These are phyloP conservation scores for Polyommatus icarus DNA, from an alignment of 2,888 invertebrate genomes.

Conservation along the genomic window DNA sequence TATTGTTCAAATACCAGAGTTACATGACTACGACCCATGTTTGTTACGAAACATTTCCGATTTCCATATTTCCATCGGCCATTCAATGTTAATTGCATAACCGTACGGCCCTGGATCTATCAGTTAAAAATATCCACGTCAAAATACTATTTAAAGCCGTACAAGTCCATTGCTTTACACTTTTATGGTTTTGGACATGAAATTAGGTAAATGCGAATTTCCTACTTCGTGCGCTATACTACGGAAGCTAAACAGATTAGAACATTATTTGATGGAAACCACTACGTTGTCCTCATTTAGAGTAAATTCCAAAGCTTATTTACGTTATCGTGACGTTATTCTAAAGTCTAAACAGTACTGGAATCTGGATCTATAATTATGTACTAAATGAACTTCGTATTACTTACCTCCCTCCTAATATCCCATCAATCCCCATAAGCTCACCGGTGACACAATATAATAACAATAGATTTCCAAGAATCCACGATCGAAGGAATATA, in stretches of 20 bases:
- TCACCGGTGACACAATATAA: too few species aligned
- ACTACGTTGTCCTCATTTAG: neutral
- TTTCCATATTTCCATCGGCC: neutral
- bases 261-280: neutral
- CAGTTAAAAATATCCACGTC: neutral
- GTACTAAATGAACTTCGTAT: too few species aligned
- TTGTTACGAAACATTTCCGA: slow-evolving; percentile 1
- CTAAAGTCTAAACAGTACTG: too few species aligned
- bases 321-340: too few species aligned
- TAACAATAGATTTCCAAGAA: too few species aligned
- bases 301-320: too few species aligned
- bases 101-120: neutral
- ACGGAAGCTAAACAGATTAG: neutral
- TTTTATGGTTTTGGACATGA: slow-evolving; percentile 5
- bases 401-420: too few species aligned
- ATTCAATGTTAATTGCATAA: slow-evolving; percentile 19
- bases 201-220: neutral
- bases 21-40: neutral
- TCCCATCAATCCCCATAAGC: too few species aligned
- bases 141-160: neutral
- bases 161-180: neutral
- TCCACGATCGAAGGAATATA: too few species aligned
- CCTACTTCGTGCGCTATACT: neutral
- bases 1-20: too few species aligned
- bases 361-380: too few species aligned